Base-by-base conservation (phyloP, 2,113 vertebrate species). In the Orthonyx spaldingii region DNA sequence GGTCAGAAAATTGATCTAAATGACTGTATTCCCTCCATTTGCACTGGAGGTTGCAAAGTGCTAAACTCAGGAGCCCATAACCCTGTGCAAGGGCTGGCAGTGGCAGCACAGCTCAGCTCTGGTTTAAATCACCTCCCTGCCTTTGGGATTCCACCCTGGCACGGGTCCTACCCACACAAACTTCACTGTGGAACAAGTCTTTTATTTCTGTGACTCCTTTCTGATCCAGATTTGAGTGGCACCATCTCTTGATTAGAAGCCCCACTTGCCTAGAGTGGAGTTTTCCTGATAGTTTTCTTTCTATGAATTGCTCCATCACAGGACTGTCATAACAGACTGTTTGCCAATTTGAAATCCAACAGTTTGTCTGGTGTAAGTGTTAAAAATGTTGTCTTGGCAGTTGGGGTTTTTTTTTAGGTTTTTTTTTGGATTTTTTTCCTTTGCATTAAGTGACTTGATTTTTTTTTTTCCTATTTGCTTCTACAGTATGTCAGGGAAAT, bases 341-440 rank as follows among this genome's bases (percentile, higher is more conserved):
- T 97, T 97, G 97, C 96, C 97, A 97, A 96, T 97, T 97, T 92
- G 93, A 97, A 97, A 97, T 89, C 96, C 97, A 97, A 97, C 97
- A 97, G 97, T 97, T 97, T 97, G 96, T 96, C 96, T 97, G 95
- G 96, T 97, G 96, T 97, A 97, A 97, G 97, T 97, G 97, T 96
- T 97, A 97, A 96, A 97, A 97, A 97, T 88, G 97, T 97, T 96
- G 90, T 96, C 96, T 95, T 96, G 97, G 96, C 96, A 97, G 94
- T 77, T 96, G 76, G 71, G 2, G 0, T 41, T 69, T 84, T 94
- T 90, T 68, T 68, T 47, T 53, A 12, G 23, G n/a, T n/a, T n/a
- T n/a, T 79, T 93, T 94, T 95, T 91, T 33, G 10, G 7, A 12
- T 11, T 30, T 74, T 72, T 81, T 93, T 66, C 68, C 78, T 91